Base-by-base conservation (phyloP, 2,888 invertebrate species). In the Alentia gelatinosa region DNA sequence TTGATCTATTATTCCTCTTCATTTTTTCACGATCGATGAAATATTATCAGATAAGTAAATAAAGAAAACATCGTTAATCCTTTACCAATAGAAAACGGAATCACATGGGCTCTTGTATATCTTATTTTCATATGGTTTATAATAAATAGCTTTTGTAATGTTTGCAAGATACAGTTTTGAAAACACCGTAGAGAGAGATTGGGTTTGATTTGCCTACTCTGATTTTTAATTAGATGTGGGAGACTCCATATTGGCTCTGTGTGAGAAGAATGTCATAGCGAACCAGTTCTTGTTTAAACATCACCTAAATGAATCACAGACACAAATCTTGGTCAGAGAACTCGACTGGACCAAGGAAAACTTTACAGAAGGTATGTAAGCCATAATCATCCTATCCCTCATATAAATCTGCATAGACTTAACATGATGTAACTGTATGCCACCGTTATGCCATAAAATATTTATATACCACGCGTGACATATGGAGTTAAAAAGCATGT, bases 281-380 rank as follows among this genome's bases (percentile, higher is more conserved):
- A 89, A 89, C 40, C 19, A 75, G 26, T 15, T 15, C 26, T 26
- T 89, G n/a, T 89, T 63, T 47, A 40, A 40, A 9, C 50, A 68
- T n/a, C 3, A n/a, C 3, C n/a, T 56, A 35, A 23, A 12, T 42
- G 7, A n/a, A 7, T n/a, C 83, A 39, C 9, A 79, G 83, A 15
- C 40, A 0, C 35, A 47, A 33, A 75, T 89, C 26, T 56, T 30
- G 23, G 74, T 89, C 23, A 37, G 40, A 40, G 74, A 89, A 42
- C 89, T 89, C 23, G 42, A 89, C 35, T 89, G 89, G 89, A 39
- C 33, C 0, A 40, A 89, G 42, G 42, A 75, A 7, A 39, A 63
- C 33, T 12, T 89, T 30, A 37, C 89, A 26, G 9, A 68, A 89
- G 74, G 89, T 89, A 37, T 30, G 30, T 33, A 83, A 33, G 9